Evolutionary conservation across 2,888 invertebrate species (phyloP), one percentile per base, ranked within the genome.

Genomic region (Oligia strigilis): DNA sequence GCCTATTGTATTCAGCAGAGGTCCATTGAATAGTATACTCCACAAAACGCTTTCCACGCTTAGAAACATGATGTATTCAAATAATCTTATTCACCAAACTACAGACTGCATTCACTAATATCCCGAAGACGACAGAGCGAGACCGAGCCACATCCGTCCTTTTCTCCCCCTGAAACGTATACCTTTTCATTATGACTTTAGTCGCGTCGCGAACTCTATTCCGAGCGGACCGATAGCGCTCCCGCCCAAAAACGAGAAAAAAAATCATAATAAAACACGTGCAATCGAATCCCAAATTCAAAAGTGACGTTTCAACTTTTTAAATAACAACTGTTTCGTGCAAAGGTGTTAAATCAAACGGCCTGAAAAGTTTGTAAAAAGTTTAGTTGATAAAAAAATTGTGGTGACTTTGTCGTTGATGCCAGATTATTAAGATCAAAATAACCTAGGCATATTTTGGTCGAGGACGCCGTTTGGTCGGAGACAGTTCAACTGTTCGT

Each of bases 371-470:
- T 87, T 89, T 80, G 46, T 75, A 75, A 85, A 89, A 87, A 87
- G 84, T 88, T 89, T 89, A 58, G 81, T 81, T 87, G 75, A 82
- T 83, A 72, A 81, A 83, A 84, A 72, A 81, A 75, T 69, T 78
- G 70, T 88, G 46, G 88, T 88, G 88, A 91, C 89, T 91, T 91
- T 89, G 90, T 89, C 81, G 85, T 77, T 86, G 89, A 89, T 92
- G 92, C 92, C 92, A 92, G 90, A 88, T 88, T 92, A 87, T 91
- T 90, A 87, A 88, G 93, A 91, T 93, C 81, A 89, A 93, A 93
- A 93, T 93, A 93, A 91, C 91, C 85, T 83, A 76, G 72, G 92
- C 90, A 92, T 93, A 93, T 93, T 93, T 93, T 91, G 84, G 91
- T 90, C 92, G 92, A 90, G 92, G 92, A 90, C 92, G 89, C 83